Percentiles rank a stretch among this genome's conserved stretches.
phyloP scores from a whole-genome alignment of 30 jellyfish, hydroid and myxozoan genomes.

The Phacellophora camtschatica region DNA sequence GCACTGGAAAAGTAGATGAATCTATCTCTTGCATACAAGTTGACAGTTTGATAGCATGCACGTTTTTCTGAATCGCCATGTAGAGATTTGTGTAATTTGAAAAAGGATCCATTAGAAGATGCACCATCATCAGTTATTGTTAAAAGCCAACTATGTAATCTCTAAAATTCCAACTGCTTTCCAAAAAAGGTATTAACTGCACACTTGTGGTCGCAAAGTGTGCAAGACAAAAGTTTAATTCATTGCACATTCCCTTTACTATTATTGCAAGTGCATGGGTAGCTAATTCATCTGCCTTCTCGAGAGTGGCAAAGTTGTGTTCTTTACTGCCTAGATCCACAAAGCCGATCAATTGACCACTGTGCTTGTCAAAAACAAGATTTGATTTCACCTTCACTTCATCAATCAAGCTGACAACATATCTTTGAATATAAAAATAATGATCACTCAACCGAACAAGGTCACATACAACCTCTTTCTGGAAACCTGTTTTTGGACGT shows the following conservation, averaged over 20 bases:
- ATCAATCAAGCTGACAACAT: constrained; percentile 30
- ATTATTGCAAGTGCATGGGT: constrained; percentile 12
- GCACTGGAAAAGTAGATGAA: constrained; percentile 17
- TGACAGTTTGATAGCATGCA: neutral
- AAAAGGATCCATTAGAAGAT: constrained; percentile 19
- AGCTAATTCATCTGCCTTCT: constrained; percentile 13
- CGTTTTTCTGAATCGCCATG: neutral
- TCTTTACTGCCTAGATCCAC: constrained; percentile 27
- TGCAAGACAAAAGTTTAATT: constrained; percentile 9
- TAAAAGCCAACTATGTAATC: neutral
- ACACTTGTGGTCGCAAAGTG: constrained; percentile 13
- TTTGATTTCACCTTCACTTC: constrained; percentile 46
- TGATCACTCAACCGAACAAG: neutral
- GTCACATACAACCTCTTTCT: constrained; percentile 29
- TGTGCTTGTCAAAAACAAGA: constrained; percentile 35
- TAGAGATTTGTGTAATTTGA: neutral
- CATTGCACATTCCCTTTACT: constrained; percentile 18
- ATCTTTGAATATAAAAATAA: constrained; percentile 13
- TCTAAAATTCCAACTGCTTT: constrained; percentile 14
- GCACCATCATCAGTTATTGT: constrained; percentile 34
- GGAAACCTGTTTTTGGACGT: constrained; percentile 58
- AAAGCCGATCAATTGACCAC: constrained; percentile 10
- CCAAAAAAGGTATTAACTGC: constrained; percentile 29
- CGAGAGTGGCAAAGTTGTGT: neutral
- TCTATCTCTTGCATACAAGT: neutral